Base-by-base conservation (phyloP, 2,888 invertebrate genomes). In the Amblyjoppa proteus region DNA sequence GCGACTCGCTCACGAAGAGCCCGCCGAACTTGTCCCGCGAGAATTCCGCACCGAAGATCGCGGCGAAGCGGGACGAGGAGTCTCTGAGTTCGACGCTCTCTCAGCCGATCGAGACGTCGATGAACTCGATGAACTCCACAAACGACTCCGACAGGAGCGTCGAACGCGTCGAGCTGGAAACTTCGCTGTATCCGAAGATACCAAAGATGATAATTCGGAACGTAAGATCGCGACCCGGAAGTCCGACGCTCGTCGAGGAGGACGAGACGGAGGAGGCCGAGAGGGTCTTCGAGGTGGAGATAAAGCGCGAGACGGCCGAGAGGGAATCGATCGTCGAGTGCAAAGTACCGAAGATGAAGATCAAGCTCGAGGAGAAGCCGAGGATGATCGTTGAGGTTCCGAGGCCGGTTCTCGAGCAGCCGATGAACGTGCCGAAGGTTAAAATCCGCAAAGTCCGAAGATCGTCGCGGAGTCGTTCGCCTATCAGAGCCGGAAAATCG, bases 141-240 rank as follows among this genome's bases (percentile, higher is more conserved):
- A 79, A 73, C 16, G 41, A 20, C 34, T 51, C 13, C 13, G 11
- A n/a, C 5, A 81, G 28, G 7, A 20, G 34, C 28, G 74, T 56
- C 38, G 84, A 76, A 49, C 81, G 74, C 41, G 68, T 77, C 5
- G 87, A 81, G 7, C 58, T 80, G 7, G 86, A 86, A 31, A 80
- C 76, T 25, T 71, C 85, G 1, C 69, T 77, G 4, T 90, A 91
- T 75, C 93, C 92, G 2, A 94, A 94, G 81, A 93, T 94, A 88
- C 94, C 94, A 61, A 94, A 93, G 84, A 94, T 94, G 93, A 93
- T 94, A 69, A 94, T 94, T 68, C 89, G 92, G 41, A 94, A 93
- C 31, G 91, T 89, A 0, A 90, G 88, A 81, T 94, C 93, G 20
- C 90, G 94, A 45, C 93, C 94, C 1, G 89, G 87, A 7, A 94